Evolutionary conservation across 2,113 vertebrate species (phyloP), one percentile per base, ranked within the genome.

Genomic region (Noctilio leporinus): DNA sequence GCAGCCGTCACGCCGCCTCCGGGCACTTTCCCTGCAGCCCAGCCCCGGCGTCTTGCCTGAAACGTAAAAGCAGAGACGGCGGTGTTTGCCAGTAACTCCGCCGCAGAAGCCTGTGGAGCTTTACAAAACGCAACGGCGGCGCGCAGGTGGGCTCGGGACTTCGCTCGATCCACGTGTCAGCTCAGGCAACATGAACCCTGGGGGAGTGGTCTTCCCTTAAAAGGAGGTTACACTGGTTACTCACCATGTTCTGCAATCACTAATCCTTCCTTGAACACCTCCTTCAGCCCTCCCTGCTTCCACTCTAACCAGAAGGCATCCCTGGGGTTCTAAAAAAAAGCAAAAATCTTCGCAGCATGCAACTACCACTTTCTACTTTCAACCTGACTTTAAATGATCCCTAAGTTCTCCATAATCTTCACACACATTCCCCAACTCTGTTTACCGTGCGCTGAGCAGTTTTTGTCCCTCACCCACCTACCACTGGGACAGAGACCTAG

Each of bases 81-180:
- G 83, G 64, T 7, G 47, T 80, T 82, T 65, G 82, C 77, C 40
- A 81, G 55, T 10, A 43, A 90, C 73, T 86, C 26, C 10, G 49
- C 88, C 1, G 28, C 49, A 67, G 0, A 94, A 89, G 33, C 62
- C 55, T 57, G 38, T 45, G 15, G 30, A 93, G n/a, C 70, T 86
- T 82, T 43, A 59, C 57, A 76, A 76, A 70, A 91, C 38, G 10
- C 91, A 78, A 38, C 0, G 40, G 49, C 38, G 26, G 57, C 4
- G 53, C 78, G 11, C 84, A 53, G 84, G 75, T 94, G 96, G 93
- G 82, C 67, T 94, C 35, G 12, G 70, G 89, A 94, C 16, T 88
- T 92, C 65, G 78, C 40, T 53, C 22, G 78, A 72, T 72, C 91
- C 96, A 96, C 93, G 93, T 95, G 96, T 94, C 77, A 45, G 78